Percentiles rank a stretch among this genome's conserved stretches.
Evolutionary conservation across 1,140 invertebrate species (phyloP).

Genomic region (Drosophila lowei): DNA sequence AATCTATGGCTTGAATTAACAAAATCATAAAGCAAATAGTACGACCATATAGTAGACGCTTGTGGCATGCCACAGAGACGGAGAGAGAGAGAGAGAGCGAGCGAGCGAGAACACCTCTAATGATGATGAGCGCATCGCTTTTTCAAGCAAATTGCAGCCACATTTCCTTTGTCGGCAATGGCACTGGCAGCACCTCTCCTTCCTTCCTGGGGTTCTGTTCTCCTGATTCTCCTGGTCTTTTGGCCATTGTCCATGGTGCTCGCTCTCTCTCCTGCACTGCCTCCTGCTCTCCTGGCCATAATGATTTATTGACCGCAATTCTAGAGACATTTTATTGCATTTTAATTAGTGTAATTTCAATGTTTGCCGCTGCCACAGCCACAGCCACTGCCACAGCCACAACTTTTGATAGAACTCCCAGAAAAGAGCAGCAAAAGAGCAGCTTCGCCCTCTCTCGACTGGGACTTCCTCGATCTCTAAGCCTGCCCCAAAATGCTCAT

Average conservation of each 20-base stretch:
- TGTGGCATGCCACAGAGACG: slow-evolving; percentile 7
- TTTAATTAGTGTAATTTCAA: slow-evolving; percentile 81
- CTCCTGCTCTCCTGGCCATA: slow-evolving; percentile 38
- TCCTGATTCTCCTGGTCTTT: background rate
- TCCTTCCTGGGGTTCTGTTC: slow-evolving; percentile 1
- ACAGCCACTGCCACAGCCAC: slow-evolving; percentile 1
- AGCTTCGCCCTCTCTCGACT: too few species aligned
- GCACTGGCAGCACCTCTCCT: slow-evolving; percentile 47
- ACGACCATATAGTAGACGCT: slow-evolving; percentile 29
- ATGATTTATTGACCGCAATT: slow-evolving; percentile 79
- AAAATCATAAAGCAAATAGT: slow-evolving; percentile 80
- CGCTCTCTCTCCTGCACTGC: background rate
- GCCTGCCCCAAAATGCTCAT: slow-evolving; percentile 45
- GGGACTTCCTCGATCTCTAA: slow-evolving; percentile 9
- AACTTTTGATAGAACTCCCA: slow-evolving; percentile 36
- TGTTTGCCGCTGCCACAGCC: slow-evolving; percentile 46
- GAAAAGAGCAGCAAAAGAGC: background rate
- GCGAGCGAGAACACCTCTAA: slow-evolving; percentile 57
- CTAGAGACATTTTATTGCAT: slow-evolving; percentile 75
- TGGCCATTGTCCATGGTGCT: slow-evolving; percentile 18
- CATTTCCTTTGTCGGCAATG: slow-evolving; percentile 78
- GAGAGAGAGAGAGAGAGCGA: slow-evolving; percentile 6
- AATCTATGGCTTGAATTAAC: slow-evolving; percentile 68
- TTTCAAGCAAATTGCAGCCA: slow-evolving; percentile 76
- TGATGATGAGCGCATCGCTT: slow-evolving; percentile 79